A percentile compares a stretch with the other conserved stretches of the same genome.
phyloP scores from a whole-genome alignment of 2,888 invertebrate genomes.

The Theretra japonica region DNA sequence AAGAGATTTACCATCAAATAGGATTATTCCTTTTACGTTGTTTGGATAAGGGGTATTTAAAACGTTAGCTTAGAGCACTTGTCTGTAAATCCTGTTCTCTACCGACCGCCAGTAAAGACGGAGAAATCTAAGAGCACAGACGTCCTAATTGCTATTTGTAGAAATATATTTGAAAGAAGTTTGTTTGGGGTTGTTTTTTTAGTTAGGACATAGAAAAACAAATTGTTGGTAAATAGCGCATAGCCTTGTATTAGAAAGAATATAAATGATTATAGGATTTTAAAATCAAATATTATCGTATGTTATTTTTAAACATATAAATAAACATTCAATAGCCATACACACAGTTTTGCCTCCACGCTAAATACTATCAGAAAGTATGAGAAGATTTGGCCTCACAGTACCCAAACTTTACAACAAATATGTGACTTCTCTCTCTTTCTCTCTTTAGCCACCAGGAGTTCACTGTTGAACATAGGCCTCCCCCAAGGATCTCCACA shows the following conservation, averaged over 20 bases:
- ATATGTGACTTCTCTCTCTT: too few species aligned
- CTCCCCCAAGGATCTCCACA: too few species aligned
- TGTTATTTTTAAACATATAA: too few species aligned
- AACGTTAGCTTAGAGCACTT: slow-evolving; percentile 11
- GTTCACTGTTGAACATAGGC: too few species aligned
- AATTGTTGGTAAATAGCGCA: not conserved
- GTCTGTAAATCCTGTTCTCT: slow-evolving; percentile 10
- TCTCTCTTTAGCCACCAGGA: too few species aligned
- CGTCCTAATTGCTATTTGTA: not conserved
- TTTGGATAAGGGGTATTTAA: not conserved
- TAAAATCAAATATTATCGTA: too few species aligned
- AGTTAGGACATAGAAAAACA: not conserved
- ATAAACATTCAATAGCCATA: too few species aligned
- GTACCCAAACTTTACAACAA: too few species aligned
- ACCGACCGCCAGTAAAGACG: slow-evolving; percentile 6
- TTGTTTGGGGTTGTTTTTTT: not conserved
- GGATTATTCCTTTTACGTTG: not conserved
- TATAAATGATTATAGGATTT: too few species aligned
- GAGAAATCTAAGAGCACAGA: not conserved
- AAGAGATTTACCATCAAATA: not conserved
- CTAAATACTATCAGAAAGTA: too few species aligned
- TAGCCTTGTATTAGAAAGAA: not conserved
- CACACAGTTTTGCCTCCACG: too few species aligned
- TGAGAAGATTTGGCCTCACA: too few species aligned
- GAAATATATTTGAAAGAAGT: not conserved